Percentiles rank a stretch among this genome's conserved stretches.
These are phyloP conservation scores for Spizaetus ornatus DNA, from an alignment of 2,113 vertebrate species.

Conservation along the genomic window DNA sequence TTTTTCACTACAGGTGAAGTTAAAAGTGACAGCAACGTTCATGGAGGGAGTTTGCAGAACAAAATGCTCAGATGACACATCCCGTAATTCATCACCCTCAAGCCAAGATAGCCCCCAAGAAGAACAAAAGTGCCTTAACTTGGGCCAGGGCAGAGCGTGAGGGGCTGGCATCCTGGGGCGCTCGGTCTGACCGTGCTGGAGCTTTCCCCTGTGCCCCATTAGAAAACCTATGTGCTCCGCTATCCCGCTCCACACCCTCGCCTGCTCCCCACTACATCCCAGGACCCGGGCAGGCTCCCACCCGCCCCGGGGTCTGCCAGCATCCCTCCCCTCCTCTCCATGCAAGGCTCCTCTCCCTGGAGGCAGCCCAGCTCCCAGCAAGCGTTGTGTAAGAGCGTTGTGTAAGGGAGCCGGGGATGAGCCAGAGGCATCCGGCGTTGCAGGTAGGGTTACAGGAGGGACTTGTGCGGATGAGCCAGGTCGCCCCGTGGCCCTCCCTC, in stretches of 20 bases:
- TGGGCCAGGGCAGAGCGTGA: neutral
- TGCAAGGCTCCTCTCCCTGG: neutral
- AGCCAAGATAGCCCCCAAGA: neutral
- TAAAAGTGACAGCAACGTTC: neutral
- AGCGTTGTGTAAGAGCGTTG: neutral
- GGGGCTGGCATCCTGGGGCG: neutral
- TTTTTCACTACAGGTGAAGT: neutral
- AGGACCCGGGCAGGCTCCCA: neutral
- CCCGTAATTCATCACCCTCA: neutral
- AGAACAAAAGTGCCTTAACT: neutral
- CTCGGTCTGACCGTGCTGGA: accelerated
- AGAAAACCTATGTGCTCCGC: neutral
- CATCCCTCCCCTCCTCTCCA: neutral
- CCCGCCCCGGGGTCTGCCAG: accelerated
- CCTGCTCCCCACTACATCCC: neutral
- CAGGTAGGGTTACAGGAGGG: neutral
- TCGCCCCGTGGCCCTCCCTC: neutral
- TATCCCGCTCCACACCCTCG: accelerated
- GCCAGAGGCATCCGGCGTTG: neutral
- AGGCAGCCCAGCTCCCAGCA: neutral
- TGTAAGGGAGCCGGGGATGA: neutral
- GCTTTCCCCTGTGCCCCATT: accelerated
- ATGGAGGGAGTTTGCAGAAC: neutral
- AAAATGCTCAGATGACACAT: neutral
- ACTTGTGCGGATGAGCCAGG: neutral